Evolutionary conservation across 2,888 invertebrate species (phyloP).

Genomic region (Drosophila paramelanica): DNA sequence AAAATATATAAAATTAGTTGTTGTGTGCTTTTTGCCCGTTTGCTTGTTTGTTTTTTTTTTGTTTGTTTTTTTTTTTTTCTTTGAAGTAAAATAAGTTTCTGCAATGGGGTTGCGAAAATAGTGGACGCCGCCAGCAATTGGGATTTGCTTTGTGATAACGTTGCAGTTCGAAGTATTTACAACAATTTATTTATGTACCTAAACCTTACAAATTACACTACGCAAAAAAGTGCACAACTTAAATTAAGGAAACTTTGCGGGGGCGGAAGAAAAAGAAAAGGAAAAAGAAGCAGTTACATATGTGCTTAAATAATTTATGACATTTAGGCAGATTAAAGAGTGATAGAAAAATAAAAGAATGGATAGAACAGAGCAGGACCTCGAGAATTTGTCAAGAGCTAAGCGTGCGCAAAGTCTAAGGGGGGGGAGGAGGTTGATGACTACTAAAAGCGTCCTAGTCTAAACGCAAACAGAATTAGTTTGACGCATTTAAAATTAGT

Average conservation of each 20-base stretch:
- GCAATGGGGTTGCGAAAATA: conserved; percentile 48
- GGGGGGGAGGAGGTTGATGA: conserved; percentile 37
- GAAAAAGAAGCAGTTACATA: conserved; percentile 37
- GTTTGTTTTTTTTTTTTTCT: background rate
- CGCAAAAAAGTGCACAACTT: conserved; percentile 57
- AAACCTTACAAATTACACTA: conserved; percentile 76
- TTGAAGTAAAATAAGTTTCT: conserved; percentile 33
- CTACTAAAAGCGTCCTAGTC: conserved; percentile 61
- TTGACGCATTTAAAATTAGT: conserved; percentile 52
- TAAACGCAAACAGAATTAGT: conserved; percentile 52
- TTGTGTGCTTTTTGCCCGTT: conserved; percentile 58
- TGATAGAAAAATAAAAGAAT: conserved; percentile 9
- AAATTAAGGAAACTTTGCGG: conserved; percentile 45
- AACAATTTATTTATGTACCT: conserved; percentile 74
- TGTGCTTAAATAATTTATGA: conserved; percentile 81
- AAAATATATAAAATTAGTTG: conserved; percentile 73
- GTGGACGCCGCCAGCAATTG: conserved; percentile 28
- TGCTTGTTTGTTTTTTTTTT: background rate
- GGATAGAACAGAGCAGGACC: conserved; percentile 22
- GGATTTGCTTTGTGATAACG: conserved; percentile 45
- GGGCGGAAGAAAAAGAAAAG: conserved; percentile 2
- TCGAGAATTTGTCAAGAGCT: conserved; percentile 38
- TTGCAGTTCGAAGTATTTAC: conserved; percentile 66
- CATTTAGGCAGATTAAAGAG: conserved; percentile 40
- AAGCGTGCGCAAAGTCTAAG: background rate